Evolutionary conservation across 2,888 invertebrate genomes (phyloP), one percentile per base, ranked within the genome.

Genomic region (Harmothoe impar): DNA sequence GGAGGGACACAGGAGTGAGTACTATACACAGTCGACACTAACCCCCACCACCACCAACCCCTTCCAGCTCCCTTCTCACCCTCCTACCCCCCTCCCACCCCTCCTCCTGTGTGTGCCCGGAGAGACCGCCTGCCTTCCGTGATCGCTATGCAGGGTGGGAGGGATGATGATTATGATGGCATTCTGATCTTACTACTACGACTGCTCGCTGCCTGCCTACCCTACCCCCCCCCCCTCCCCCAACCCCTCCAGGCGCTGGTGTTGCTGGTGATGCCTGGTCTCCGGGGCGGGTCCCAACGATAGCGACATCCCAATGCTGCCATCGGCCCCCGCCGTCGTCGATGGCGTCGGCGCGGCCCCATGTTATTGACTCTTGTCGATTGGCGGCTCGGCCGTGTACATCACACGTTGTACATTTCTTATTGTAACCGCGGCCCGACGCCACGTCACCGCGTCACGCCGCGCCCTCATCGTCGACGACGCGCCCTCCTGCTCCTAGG

Each of bases 81-180:
- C 77, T 15, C 77, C 77, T 35, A 15, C 33, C 43, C 25, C 43
- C 35, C 43, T 35, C 81, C 43, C n/a, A 35, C 81, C 33, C 43
- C 0, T 35, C 35, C 43, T 17, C 43, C 35, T 72, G 72, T 72
- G 72, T 72, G 72, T 72, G 29, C 72, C 72, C 72, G 29, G 29
- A 72, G 72, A 29, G 72, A 72, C 72, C 25, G 72, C 72, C 43
- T 43, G 43, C 43, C 10, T 43, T 43, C 43, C 72, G 25, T 72
- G 72, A 72, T 72, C 72, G 72, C 72, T 72, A 72, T 72, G 72
- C 72, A 29, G 43, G 43, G 81, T 43, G 31, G 81, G 81, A 20
- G 81, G 81, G 81, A n/a, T 81, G 81, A n/a, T 81, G 81, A 81
- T 81, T 81, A 81, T 81, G 81, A 81, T 81, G 81, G 81, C 81